Conservation (phyloP, 2,797 vertebrate species). For the Cynopterus sphinx region DNA sequence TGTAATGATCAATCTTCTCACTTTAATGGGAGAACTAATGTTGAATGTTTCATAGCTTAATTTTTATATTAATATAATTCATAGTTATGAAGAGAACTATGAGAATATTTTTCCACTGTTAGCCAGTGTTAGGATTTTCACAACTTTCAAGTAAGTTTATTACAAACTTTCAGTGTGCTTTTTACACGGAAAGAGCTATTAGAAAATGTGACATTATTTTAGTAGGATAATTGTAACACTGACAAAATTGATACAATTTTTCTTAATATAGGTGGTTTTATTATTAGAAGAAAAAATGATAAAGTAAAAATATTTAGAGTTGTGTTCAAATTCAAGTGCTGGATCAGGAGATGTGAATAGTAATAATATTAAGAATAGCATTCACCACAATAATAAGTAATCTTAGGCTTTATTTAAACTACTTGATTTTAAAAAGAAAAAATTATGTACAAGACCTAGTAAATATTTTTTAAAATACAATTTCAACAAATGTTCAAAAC, state of each 20-base stretch:
- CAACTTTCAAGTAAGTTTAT: not conserved
- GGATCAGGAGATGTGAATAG: not conserved
- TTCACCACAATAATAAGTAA: not conserved
- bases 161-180: not conserved
- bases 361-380: not conserved
- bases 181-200: not conserved
- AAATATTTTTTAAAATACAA: not conserved
- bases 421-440: not conserved
- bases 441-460: not conserved
- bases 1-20: not conserved
- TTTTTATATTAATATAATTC: not conserved
- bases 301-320: not conserved
- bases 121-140: not conserved
- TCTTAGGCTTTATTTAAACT: not conserved
- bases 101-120: not conserved
- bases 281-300: not conserved
- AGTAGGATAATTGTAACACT: not conserved
- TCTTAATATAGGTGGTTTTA: not conserved
- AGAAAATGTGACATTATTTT: not conserved
- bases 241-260: not conserved
- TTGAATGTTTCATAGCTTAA: not conserved
- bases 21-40: not conserved
- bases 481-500: not conserved
- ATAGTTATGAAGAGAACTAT: not conserved
- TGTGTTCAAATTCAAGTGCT: not conserved